phyloP scores from a whole-genome alignment of 2,113 vertebrate species.

The Perognathus longimembris region DNA sequence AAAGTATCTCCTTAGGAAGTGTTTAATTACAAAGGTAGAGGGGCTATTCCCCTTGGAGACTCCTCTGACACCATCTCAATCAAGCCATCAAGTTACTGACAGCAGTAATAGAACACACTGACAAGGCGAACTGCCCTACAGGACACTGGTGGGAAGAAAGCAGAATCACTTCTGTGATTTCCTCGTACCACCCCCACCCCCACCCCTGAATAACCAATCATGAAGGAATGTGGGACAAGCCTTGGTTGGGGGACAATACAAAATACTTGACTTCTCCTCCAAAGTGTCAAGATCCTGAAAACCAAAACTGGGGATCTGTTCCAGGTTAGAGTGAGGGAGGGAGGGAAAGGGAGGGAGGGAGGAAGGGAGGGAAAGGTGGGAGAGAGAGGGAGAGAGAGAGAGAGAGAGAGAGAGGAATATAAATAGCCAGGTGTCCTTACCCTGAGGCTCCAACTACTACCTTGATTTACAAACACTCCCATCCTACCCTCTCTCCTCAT shows the following conservation, averaged over 20 bases:
- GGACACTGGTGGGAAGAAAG: background rate
- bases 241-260: background rate
- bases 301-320: background rate
- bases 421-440: too few relatives aligned
- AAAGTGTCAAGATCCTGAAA: background rate
- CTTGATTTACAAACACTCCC: too few relatives aligned
- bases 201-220: background rate
- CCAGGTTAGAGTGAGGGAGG: too few relatives aligned
- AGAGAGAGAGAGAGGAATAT: too few relatives aligned
- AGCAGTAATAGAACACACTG: background rate
- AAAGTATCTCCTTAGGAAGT: conserved; percentile 9
- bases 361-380: too few relatives aligned
- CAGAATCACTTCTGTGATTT: background rate
- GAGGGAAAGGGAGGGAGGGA: too few relatives aligned
- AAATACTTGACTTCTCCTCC: background rate
- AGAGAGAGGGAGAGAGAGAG: too few relatives aligned
- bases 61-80: background rate
- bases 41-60: background rate
- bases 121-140: too few relatives aligned
- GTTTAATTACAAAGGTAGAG: conserved; percentile 43
- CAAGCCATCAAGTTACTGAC: background rate
- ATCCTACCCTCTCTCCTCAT: too few relatives aligned
- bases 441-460: too few relatives aligned
- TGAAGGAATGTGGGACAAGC: background rate
- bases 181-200: background rate